Conservation (phyloP, 2,797 vertebrate genomes). For the Melanotaenia boesemani region DNA sequence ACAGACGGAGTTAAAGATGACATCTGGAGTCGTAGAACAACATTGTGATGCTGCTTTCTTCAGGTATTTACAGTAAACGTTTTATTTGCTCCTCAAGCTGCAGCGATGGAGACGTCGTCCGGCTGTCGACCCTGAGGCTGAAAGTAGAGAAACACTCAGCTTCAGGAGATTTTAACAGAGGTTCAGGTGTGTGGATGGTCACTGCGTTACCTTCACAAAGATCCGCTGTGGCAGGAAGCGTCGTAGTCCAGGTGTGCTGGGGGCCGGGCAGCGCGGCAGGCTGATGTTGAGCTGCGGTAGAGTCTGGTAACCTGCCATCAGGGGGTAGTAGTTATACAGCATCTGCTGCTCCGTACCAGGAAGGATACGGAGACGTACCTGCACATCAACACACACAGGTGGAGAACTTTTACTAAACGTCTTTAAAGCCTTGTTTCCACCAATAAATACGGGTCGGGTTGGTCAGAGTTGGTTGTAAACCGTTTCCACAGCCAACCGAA, state of each 20-base stretch:
- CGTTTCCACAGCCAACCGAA: too few species aligned
- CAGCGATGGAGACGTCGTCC: constrained; percentile 90
- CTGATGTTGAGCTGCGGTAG: constrained; percentile 92
- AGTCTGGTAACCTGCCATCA: constrained; percentile 97
- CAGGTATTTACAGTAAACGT: constrained; percentile 42
- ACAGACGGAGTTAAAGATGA: constrained; percentile 58
- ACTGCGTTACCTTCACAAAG: constrained; percentile 91
- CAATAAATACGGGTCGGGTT: too few species aligned
- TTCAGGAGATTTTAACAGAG: neutral
- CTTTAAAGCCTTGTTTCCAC: too few species aligned
- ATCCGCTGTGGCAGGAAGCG: constrained; percentile 94
- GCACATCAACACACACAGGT: neutral
- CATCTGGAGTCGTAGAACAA: constrained; percentile 40
- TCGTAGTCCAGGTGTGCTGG: constrained; percentile 87
- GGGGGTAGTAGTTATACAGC: constrained; percentile 96
- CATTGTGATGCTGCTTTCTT: constrained; percentile 3
- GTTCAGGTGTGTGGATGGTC: too few species aligned
- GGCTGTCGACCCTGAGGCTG: constrained; percentile 93
- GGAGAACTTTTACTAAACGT: too few species aligned
- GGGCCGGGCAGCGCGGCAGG: constrained; percentile 87
- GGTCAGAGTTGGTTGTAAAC: too few species aligned
- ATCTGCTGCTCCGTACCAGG: constrained; percentile 93
- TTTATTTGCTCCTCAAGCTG: constrained; percentile 79
- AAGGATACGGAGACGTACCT: constrained; percentile 95
- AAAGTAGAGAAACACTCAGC: constrained; percentile 11